Base-by-base conservation (phyloP, 2,113 vertebrate species). In the Pipa parva region DNA sequence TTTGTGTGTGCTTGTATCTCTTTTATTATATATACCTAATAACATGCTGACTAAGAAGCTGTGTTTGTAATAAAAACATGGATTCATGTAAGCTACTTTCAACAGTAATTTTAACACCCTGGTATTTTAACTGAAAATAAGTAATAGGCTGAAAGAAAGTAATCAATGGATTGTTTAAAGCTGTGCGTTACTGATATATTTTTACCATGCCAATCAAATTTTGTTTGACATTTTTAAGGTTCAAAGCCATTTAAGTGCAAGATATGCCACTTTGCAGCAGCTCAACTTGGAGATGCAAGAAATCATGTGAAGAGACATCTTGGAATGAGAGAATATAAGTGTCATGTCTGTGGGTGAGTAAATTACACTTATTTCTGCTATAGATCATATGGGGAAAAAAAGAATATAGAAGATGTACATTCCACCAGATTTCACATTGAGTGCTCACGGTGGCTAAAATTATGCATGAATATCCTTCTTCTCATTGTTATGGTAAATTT, bases 231-330 rank as follows among this genome's bases (percentile, higher is more conserved):
- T 88, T 77, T 82, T 89, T 74, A 83, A 99, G 97, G 97, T 82
- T 99, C 97, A 67, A 99, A 98, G 78, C 97, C 97, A 59, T 99
- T 99, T 88, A 95, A 91, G 85, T 99, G 97, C 83, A 99, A 95
- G 83, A 95, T 99, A 86, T 99, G 97, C 88, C 93, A 94, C 84
- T 99, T 99, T 85, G 93, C 96, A 72, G 96, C 95, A 9, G 97
- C 97, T 83, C 97, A 99, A 86, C 89, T 99, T 57, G 97, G 97
- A 75, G 97, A 99, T 71, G 95, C 95, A 78, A 92, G 97, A 75
- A 98, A 98, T 91, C 97, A 98, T 45, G 94, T 98, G 78, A 98
- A 98, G 83, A 93, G 97, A 82, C 97, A 98, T 83, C 94, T 99
- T 71, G 95, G 95, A 79, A 97, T 99, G 95, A 90, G 94, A 73